These are phyloP conservation scores for Neoscelio sp. DNA, from an alignment of 2,888 invertebrate genomes.

Conservation along the genomic window DNA sequence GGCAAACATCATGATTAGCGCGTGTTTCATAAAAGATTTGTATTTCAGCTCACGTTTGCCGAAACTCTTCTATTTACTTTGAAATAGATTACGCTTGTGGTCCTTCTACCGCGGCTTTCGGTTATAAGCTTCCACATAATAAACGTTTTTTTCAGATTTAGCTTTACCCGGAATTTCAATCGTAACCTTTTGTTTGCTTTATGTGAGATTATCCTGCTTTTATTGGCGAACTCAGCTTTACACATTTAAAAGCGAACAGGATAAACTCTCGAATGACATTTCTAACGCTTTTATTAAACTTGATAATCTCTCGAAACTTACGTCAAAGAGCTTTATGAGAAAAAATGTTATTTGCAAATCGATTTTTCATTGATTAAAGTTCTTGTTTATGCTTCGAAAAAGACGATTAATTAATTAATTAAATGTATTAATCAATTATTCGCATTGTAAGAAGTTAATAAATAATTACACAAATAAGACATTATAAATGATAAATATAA, in stretches of 20 bases:
- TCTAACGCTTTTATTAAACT: conserved; percentile 38
- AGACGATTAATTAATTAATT: too few relatives aligned
- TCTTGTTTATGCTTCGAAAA: too few relatives aligned
- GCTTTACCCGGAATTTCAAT: conserved; percentile 27
- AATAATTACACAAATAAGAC: too few relatives aligned
- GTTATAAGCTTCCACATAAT: conserved; percentile 19
- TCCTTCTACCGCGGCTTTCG: background rate
- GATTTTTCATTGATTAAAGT: too few relatives aligned
- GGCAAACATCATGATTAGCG: background rate
- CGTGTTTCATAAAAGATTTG: background rate
- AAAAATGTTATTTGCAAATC: too few relatives aligned
- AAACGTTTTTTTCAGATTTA: conserved; percentile 8
- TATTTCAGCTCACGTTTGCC: background rate
- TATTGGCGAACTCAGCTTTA: conserved; percentile 36
- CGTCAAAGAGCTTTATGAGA: too few relatives aligned
- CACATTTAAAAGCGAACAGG: conserved; percentile 37
- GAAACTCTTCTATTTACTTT: background rate
- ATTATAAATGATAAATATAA: too few relatives aligned
- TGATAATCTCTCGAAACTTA: background rate
- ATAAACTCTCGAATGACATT: conserved; percentile 43
- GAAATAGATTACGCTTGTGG: background rate
- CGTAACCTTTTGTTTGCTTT: conserved; percentile 39
- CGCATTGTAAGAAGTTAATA: too few relatives aligned
- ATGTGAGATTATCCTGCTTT: conserved; percentile 34
- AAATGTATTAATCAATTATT: too few relatives aligned